Evolutionary conservation across 2,888 invertebrate genomes (phyloP).

Genomic region (Plebejus melissa): DNA sequence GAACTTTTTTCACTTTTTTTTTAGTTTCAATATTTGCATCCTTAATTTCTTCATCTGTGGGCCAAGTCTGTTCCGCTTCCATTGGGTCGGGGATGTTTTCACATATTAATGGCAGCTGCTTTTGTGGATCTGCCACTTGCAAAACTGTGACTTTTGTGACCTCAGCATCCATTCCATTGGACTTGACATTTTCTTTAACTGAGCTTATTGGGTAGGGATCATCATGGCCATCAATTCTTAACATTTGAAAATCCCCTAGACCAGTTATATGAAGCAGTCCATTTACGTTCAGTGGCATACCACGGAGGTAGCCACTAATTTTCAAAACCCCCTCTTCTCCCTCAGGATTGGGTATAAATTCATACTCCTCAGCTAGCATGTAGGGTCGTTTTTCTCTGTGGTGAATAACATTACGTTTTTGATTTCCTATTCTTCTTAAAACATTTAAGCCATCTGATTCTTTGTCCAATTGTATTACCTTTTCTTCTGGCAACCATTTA

Average conservation of each 20-base stretch:
- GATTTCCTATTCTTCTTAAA: constrained; percentile 84
- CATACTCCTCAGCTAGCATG: constrained; percentile 88
- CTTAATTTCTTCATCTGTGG: constrained; percentile 93
- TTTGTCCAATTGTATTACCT: constrained; percentile 87
- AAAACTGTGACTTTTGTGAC: constrained; percentile 66
- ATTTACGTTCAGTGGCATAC: constrained; percentile 91
- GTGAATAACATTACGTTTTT: constrained; percentile 86
- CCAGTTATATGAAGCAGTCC: constrained; percentile 94
- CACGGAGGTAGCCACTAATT: constrained; percentile 92
- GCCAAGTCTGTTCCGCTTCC: constrained; percentile 98
- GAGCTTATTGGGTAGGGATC: constrained; percentile 83
- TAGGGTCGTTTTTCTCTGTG: constrained; percentile 89
- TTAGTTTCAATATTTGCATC: constrained; percentile 83
- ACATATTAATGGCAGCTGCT: constrained; percentile 86
- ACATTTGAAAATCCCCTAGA: constrained; percentile 95
- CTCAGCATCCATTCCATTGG: constrained; percentile 65
- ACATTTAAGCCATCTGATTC: constrained; percentile 85
- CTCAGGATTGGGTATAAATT: constrained; percentile 77
- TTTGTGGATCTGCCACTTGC: constrained; percentile 80
- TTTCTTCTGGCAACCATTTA: constrained; percentile 90
- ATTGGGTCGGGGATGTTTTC: constrained; percentile 93
- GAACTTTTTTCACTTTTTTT: constrained; percentile 88
- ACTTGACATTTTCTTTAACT: constrained; percentile 68
- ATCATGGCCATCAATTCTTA: constrained; percentile 83
- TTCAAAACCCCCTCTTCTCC: constrained; percentile 83